Base-by-base conservation (phyloP, 2,113 vertebrate species). In the Tenebrosternarchus preto region DNA sequence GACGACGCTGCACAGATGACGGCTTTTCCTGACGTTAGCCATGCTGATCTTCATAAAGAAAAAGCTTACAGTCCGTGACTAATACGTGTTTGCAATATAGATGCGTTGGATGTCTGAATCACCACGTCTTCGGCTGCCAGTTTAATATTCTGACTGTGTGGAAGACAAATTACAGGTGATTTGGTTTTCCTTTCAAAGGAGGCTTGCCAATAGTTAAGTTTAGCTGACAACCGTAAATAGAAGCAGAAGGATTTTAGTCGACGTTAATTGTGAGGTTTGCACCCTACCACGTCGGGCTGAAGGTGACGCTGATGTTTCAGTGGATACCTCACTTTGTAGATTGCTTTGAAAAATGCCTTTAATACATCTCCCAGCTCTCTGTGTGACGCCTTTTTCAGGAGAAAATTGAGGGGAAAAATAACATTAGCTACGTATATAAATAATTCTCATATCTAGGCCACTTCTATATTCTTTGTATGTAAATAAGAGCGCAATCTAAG, bases 141-240 rank as follows among this genome's bases (percentile, higher is more conserved):
- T 90, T 89, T 88, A 83, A 82, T 85, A 87, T 88, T 87, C 83
- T 76, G 75, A 89, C 81, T 73, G 79, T 86, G 59, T 9, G 73
- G 64, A 83, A 87, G 83, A 85, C 86, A 91, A 90, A 93, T 93
- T 87, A 89, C 88, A 90, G 87, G 89, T 91, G 91, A 89, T 82
- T 89, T 88, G 71, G 84, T 90, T 82, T 87, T 90, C 80, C 77
- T 77, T 88, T 81, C 50, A 73, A 79, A 88, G 88, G 85, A 90
- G 73, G 46, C 11, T 73, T 80, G 87, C 89, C 89, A 91, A 85
- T 72, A 83, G 84, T 69, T 88, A 83, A 83, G 81, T 83, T 84
- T 87, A 87, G 85, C 87, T 89, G 80, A 91, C 87, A 89, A 77
- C 83, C 83, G 88, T 81, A 89, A 88, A 80, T 77, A 90, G 83